Base-by-base conservation (phyloP, 2,797 vertebrate species). In the Pseudochromis fuscus region DNA sequence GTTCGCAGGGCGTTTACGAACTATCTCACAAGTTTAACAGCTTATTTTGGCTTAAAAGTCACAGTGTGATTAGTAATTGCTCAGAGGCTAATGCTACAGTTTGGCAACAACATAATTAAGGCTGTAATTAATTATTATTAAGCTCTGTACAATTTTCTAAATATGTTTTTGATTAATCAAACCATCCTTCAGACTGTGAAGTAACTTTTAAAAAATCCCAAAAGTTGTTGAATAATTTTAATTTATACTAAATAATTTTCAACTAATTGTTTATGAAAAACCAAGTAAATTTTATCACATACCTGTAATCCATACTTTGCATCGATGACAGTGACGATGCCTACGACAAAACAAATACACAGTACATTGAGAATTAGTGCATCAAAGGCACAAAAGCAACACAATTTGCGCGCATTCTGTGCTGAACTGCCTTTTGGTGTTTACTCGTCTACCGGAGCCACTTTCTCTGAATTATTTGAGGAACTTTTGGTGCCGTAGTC, bases 251-350 rank as follows among this genome's bases (percentile, higher is more conserved):
- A n/a, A n/a, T n/a, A n/a, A n/a, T n/a, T n/a, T n/a, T n/a, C n/a
- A n/a, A n/a, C n/a, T n/a, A n/a, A n/a, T n/a, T n/a, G n/a, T n/a
- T n/a, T n/a, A n/a, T n/a, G n/a, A n/a, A n/a, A 19, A 21, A 9
- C n/a, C 19, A 44, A 3, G 21, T 21, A 21, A 3, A 45, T 11
- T 23, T 19, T 50, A 15, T 25, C 31, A 86, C 89, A 89, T 94
- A 98, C 98, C 94, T 96, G 94, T 65, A 97, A 73, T 82, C 96
- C 96, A 76, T 96, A 95, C 83, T 98, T 99, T 74, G 97, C 96
- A 68, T 99, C 97, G 65, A 98, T 95, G 77, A 99, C 95, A 19
- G 97, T 96, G 77, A 98, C 80, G 59, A 99, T 96, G 80, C 98
- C 98, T 98, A 13, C 3, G 31, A 82, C 10, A 31, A 59, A 30